Evolutionary conservation across 1,140 invertebrate species (phyloP).

Genomic region (Kradibia gibbosae): DNA sequence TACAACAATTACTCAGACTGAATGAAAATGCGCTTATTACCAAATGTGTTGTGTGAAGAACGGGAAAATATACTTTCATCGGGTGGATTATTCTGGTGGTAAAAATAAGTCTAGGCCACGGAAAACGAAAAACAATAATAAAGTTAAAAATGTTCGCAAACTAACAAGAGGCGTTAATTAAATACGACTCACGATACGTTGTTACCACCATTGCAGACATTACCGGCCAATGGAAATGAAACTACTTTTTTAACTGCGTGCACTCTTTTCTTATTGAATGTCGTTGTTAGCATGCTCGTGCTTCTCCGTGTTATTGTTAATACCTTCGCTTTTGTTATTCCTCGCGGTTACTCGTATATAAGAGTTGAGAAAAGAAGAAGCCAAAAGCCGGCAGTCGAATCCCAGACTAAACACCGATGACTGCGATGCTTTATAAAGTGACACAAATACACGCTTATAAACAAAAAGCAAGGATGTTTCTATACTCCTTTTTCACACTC

Average conservation of each 20-base stretch:
- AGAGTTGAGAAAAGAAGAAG: neutral
- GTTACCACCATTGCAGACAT: neutral
- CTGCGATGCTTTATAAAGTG: neutral
- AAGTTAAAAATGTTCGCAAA: constrained; percentile 54
- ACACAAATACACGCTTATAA: too few species aligned
- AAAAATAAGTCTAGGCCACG: neutral
- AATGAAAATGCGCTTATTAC: constrained; percentile 13
- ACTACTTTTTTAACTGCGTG: neutral
- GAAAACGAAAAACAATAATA: constrained; percentile 52
- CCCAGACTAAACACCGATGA: neutral
- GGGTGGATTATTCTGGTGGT: constrained; percentile 31
- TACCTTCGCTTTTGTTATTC: constrained; percentile 39
- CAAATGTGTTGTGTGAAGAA: neutral
- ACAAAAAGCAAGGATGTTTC: too few species aligned
- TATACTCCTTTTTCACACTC: too few species aligned
- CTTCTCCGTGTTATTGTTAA: constrained; percentile 16
- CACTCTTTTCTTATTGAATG: neutral
- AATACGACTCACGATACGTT: constrained; percentile 42
- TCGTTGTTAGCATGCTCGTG: neutral
- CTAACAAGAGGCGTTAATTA: constrained; percentile 53
- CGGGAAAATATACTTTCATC: constrained; percentile 42
- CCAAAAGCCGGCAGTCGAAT: neutral
- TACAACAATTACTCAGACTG: constrained; percentile 36
- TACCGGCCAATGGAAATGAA: constrained; percentile 26
- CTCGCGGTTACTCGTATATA: neutral